Base-by-base conservation (phyloP, 2,113 vertebrate genomes). In the Clarias macrocephalus region DNA sequence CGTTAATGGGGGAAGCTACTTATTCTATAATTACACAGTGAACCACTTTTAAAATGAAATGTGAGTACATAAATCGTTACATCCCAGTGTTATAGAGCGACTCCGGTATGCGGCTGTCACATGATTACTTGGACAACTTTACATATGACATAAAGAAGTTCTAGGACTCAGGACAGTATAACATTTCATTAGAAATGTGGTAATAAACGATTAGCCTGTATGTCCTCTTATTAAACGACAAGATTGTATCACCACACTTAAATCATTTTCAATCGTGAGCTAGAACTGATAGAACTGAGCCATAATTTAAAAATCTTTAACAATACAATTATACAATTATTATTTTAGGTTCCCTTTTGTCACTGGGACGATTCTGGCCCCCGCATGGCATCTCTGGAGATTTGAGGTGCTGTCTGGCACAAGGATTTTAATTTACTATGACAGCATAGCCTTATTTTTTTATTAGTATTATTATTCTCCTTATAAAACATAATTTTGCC, bases 1-100 rank as follows among this genome's bases (percentile, higher is more conserved):
- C 66, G 60, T 72, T 86, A 86, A 82, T 80, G 11, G 33, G 75
- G 85, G 54, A 86, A 33, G 77, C 85, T 86, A n/a, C 72, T 86
- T 86, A 72, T 82, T 73, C 85, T 73, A 65, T 66, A 77, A 85
- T 85, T 79, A 79, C 73, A 65, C 59, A 63, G 56, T 56, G 56
- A 80, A 70, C 25, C 57, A 68, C 76, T 66, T 30, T 63, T 59
- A 76, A 60, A 80, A 86, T 80, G 62, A 86, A 86, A 70, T 68
- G 62, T 68, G 62, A 68, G 33, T 25, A 57, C 28, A 42, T 56
- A 86, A 56, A 54, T 42, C 37, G 25, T 86, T 79, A 80, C 54
- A 59, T 62, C 25, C n/a, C 1, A 77, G 16, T 62, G 30, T 25
- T 28, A 28, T n/a, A 28, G 15, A 54, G n/a, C 13, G 37, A 30